Evolutionary conservation across 2,797 vertebrate species (phyloP).

Genomic region (Ispidina lecontei): DNA sequence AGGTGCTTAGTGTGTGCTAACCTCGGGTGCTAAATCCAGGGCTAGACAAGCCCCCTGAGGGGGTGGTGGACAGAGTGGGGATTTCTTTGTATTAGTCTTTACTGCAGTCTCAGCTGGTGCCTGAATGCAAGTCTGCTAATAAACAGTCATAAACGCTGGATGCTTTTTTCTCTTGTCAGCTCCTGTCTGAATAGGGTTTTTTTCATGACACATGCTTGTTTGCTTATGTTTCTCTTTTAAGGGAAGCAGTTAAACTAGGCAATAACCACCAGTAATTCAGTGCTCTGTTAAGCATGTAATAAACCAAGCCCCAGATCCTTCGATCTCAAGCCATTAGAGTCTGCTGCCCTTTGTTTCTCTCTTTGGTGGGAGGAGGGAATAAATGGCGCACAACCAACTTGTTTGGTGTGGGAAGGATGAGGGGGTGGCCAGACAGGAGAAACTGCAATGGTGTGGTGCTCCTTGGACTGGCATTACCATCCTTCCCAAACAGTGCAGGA

Average conservation of each 20-base stretch:
- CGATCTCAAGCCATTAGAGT: neutral
- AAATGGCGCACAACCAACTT: neutral
- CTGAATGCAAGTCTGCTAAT: neutral
- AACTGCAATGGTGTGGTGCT: neutral
- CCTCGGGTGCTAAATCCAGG: conserved; percentile 2
- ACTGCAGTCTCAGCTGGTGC: neutral
- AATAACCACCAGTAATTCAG: conserved; percentile 53
- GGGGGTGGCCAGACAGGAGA: neutral
- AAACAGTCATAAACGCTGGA: neutral
- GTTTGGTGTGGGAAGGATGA: neutral
- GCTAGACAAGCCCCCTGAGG: conserved; percentile 15
- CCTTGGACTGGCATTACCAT: accelerated
- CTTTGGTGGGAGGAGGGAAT: neutral
- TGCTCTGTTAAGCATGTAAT: conserved; percentile 60
- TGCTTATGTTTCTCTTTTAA: conserved; percentile 60
- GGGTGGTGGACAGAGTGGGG: neutral
- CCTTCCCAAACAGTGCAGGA: neutral
- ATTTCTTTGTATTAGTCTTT: conserved; percentile 33
- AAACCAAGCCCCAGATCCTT: conserved; percentile 36
- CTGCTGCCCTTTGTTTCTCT: conserved; percentile 19
- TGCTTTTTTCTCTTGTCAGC: conserved; percentile 39
- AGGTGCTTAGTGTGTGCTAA: neutral
- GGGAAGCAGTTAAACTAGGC: conserved; percentile 43
- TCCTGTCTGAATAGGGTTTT: conserved; percentile 55
- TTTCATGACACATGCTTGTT: conserved; percentile 54